Percentiles rank a stretch among this genome's conserved stretches.
Conservation (phyloP, 2,113 vertebrate genomes). For the Sula dactylatra region DNA sequence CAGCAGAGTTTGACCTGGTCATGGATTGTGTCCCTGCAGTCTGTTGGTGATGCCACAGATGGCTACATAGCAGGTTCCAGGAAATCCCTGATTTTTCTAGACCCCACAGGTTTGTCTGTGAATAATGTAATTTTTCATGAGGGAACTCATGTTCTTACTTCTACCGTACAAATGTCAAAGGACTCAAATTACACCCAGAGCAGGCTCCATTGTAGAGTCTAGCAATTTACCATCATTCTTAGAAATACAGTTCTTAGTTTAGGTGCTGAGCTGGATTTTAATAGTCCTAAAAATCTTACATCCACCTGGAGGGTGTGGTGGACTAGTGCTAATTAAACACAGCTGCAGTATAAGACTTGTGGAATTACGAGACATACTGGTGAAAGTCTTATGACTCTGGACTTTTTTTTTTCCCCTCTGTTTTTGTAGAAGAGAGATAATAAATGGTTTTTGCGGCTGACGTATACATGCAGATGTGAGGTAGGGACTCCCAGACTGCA, state of each 20-base stretch:
- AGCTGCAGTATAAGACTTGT: conserved; percentile 5
- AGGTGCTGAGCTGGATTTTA: background rate
- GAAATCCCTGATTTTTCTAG: conserved; percentile 11
- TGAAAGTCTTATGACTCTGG: background rate
- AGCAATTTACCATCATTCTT: background rate
- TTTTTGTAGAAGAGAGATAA: background rate
- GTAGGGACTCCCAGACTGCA: background rate
- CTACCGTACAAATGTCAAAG: background rate
- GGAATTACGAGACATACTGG: background rate
- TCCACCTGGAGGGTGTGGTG: background rate
- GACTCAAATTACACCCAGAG: background rate
- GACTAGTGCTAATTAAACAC: background rate
- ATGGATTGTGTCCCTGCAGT: background rate
- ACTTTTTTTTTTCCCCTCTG: background rate
- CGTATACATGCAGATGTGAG: background rate
- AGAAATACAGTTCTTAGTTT: background rate
- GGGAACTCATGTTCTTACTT: background rate
- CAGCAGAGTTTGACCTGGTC: background rate
- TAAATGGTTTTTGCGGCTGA: background rate
- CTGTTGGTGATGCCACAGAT: background rate
- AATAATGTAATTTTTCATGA: background rate
- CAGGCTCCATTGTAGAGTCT: background rate
- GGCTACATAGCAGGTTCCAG: background rate
- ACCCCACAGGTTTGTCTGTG: background rate
- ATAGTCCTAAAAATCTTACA: background rate